phyloP scores from a whole-genome alignment of 2,888 invertebrate genomes.

The Caenorhabditis uteleia region DNA sequence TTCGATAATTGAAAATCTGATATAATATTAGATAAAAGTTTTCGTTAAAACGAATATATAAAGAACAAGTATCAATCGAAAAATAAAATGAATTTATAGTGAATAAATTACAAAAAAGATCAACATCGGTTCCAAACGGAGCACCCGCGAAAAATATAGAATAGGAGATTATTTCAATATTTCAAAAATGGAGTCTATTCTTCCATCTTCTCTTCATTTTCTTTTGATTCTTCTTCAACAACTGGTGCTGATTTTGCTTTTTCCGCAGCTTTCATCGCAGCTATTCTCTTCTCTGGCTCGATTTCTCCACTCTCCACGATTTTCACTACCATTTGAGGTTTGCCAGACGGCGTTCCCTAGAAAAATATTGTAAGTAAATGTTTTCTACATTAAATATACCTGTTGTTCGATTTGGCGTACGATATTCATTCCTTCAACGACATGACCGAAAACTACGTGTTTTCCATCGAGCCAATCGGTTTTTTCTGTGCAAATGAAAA shows the following conservation, averaged over 20 bases:
- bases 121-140: too few species aligned
- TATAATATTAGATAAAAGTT: neutral
- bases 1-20: too few species aligned
- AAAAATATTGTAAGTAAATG: constrained; percentile 2
- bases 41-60: too few species aligned
- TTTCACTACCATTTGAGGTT: constrained; percentile 64
- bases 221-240: constrained; percentile 10
- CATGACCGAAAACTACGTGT: constrained; percentile 96
- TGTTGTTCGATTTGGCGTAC: constrained; percentile 66
- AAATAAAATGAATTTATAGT: too few species aligned
- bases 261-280: constrained; percentile 23
- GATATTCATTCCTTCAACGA: constrained; percentile 75
- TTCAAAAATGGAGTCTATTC: too few species aligned
- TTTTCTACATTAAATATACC: constrained; percentile 10
- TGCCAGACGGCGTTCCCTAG: constrained; percentile 62
- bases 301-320: constrained; percentile 63
- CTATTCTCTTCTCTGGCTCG: constrained; percentile 45
- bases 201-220: constrained; percentile 20
- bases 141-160: too few species aligned
- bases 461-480: constrained; percentile 84
- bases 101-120: too few species aligned
- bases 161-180: too few species aligned
- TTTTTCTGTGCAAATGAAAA: constrained; percentile 84
- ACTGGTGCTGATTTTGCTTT: constrained; percentile 9
- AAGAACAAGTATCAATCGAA: too few species aligned